Percentiles rank a stretch among this genome's conserved stretches.
phyloP scores from a whole-genome alignment of 2,113 vertebrate genomes.

The Piaya cayana region DNA sequence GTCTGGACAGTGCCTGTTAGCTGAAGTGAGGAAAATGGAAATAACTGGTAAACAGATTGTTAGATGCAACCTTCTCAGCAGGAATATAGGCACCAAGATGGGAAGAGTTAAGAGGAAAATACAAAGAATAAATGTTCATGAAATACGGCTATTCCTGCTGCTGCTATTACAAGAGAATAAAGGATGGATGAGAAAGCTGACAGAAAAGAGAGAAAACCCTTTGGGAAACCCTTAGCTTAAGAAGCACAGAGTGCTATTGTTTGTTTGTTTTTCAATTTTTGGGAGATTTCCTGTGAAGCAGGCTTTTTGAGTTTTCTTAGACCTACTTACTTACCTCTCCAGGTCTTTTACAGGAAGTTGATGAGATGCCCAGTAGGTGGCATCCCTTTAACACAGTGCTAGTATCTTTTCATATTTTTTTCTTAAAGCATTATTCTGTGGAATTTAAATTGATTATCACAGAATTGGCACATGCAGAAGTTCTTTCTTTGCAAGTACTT shows the following conservation, averaged over 20 bases:
- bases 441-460: background rate
- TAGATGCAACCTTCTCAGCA: background rate
- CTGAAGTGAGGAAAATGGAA: background rate
- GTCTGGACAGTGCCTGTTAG: background rate
- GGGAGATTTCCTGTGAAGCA: background rate
- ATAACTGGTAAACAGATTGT: background rate
- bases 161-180: background rate
- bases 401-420: background rate
- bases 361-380: slow-evolving; percentile 74
- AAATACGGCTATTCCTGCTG: background rate
- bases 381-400: slow-evolving; percentile 70
- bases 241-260: background rate
- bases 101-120: background rate
- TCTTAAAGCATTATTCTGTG: background rate
- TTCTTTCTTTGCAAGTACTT: background rate
- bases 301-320: background rate
- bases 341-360: background rate
- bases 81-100: background rate
- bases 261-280: background rate
- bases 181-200: background rate
- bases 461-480: background rate
- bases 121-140: background rate
- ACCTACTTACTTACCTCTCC: background rate
- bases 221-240: background rate
- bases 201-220: background rate